Percentiles rank a stretch among this genome's conserved stretches.
Conservation (phyloP, 2,888 invertebrate genomes). For the Tholera decimalis region DNA sequence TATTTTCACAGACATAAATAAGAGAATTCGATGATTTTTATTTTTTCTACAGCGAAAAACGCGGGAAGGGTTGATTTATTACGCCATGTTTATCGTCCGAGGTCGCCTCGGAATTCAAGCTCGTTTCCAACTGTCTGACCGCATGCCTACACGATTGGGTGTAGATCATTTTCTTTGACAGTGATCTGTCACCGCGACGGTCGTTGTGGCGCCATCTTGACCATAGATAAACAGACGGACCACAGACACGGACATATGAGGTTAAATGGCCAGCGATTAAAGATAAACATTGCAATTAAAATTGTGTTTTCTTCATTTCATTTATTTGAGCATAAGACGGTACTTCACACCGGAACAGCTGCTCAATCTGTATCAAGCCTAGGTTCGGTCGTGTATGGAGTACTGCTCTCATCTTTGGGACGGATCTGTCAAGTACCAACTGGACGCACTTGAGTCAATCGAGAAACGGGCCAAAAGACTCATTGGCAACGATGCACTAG, state of each 20-base stretch:
- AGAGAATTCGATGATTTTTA: background rate
- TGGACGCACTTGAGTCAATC: too few species aligned
- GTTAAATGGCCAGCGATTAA: background rate
- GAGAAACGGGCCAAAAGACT: too few species aligned
- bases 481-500: too few species aligned
- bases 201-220: slow-evolving; percentile 30
- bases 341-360: too few species aligned
- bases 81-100: slow-evolving; percentile 33
- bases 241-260: slow-evolving; percentile 1
- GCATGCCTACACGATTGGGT: slow-evolving; percentile 32
- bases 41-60: background rate
- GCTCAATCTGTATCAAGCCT: too few species aligned
- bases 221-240: slow-evolving; percentile 23
- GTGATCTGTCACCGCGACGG: slow-evolving; percentile 36
- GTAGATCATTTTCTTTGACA: slow-evolving; percentile 43
- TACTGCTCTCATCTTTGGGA: too few species aligned
- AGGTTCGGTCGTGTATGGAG: too few species aligned
- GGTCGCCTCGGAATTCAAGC: slow-evolving; percentile 24
- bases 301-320: too few species aligned
- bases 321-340: too few species aligned
- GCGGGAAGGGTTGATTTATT: slow-evolving; percentile 31
- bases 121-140: slow-evolving; percentile 22
- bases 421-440: background rate
- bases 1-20: background rate
- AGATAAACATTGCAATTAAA: slow-evolving; percentile 6